Conservation (phyloP, 2,113 vertebrate genomes). For the Sisor rabdophorus region DNA sequence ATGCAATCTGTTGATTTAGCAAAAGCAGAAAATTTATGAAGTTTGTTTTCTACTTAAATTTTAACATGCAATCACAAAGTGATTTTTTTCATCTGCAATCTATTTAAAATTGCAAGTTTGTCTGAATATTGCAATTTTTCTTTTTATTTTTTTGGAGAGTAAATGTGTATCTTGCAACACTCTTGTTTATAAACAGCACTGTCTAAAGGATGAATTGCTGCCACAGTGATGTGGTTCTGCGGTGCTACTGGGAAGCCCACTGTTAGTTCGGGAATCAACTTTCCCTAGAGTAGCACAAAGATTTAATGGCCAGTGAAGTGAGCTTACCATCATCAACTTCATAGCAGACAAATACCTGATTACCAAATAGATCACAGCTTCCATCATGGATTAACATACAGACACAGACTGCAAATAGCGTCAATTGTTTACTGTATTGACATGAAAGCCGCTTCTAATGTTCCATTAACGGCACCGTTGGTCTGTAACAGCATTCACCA, state of each 20-base stretch:
- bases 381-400: conserved; percentile 10
- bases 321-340: conserved; percentile 33
- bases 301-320: conserved; percentile 42
- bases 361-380: not conserved
- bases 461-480: conserved; percentile 19
- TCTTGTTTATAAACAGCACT: conserved; percentile 49
- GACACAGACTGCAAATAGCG: not conserved
- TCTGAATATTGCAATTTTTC: no score
- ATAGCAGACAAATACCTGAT: conserved; percentile 34
- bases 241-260: conserved; percentile 37
- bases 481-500: conserved; percentile 26
- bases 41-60: no score
- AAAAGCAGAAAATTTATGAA: no score
- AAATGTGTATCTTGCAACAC: conserved; percentile 42
- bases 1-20: not conserved
- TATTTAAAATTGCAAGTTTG: no score
- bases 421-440: conserved; percentile 6
- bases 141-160: not conserved
- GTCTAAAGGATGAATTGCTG: conserved; percentile 20
- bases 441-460: conserved; percentile 19
- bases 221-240: conserved; percentile 35
- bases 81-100: no score
- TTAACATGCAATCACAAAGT: no score
- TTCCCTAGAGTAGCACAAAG: conserved; percentile 25
- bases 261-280: conserved; percentile 23